These are phyloP conservation scores for Charadrius vociferus DNA, from an alignment of 2,113 vertebrate species.

Conservation along the genomic window DNA sequence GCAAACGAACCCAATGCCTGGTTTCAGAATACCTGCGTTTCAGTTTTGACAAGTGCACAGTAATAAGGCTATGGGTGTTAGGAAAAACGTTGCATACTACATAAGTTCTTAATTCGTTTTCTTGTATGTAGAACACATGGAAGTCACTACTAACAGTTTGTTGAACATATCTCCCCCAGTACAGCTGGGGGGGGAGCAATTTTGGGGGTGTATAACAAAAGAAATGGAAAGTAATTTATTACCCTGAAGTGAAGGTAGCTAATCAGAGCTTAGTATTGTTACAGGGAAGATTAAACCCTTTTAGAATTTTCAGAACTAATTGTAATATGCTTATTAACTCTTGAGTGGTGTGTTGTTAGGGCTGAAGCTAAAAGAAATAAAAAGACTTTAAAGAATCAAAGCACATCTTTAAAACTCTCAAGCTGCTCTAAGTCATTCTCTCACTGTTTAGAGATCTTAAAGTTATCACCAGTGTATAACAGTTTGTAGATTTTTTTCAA, in stretches of 20 bases:
- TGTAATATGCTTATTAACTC: not conserved
- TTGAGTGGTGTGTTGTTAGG: accelerated
- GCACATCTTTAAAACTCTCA: not conserved
- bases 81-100: accelerated
- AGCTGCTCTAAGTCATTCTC: not conserved
- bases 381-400: not conserved
- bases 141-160: not conserved
- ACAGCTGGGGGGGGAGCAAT: accelerated
- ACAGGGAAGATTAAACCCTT: not conserved
- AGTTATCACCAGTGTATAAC: not conserved
- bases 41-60: not conserved
- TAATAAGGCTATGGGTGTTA: accelerated
- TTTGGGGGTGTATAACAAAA: accelerated
- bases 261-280: not conserved
- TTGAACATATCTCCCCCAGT: accelerated
- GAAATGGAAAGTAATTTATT: not conserved
- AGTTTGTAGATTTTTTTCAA: not conserved
- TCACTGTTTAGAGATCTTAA: not conserved
- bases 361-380: not conserved
- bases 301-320: not conserved
- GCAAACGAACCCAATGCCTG: too few relatives aligned
- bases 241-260: not conserved
- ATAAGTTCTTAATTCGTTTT: accelerated
- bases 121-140: not conserved
- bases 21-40: not conserved